A percentile compares a stretch with the other conserved stretches of the same genome.
phyloP scores from a whole-genome alignment of 2,888 invertebrate genomes.

The Helobdella robusta region DNA sequence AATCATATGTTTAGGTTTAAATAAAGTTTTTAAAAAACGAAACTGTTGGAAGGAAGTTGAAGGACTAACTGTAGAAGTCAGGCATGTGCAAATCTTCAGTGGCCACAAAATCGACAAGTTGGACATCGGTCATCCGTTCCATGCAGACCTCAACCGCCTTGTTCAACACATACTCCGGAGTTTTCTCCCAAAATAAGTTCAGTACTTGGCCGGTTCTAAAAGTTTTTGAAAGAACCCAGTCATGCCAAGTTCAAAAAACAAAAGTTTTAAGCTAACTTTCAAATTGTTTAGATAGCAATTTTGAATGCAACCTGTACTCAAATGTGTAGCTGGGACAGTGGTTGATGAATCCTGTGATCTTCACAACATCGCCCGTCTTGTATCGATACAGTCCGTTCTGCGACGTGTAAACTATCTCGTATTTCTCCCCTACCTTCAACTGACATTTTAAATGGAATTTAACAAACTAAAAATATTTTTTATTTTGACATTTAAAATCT shows the following conservation, averaged over 20 bases:
- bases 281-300: neutral
- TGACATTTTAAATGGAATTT: slow-evolving; percentile 17
- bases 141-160: slow-evolving; percentile 36
- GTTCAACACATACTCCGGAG: slow-evolving; percentile 44
- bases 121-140: neutral
- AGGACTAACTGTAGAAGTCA: neutral
- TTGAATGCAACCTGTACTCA: slow-evolving; percentile 42
- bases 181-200: slow-evolving; percentile 48
- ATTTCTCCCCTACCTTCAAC: slow-evolving; percentile 31
- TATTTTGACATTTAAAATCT: neutral
- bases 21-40: no score
- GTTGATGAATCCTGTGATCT: slow-evolving; percentile 39
- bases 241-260: neutral
- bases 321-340: slow-evolving; percentile 46
- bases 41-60: no score
- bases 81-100: slow-evolving; percentile 32
- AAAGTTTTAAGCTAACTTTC: neutral
- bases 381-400: slow-evolving; percentile 35
- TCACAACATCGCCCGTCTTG: slow-evolving; percentile 36
- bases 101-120: slow-evolving; percentile 32
- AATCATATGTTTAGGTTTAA: no score
- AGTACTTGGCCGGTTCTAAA: slow-evolving; percentile 43
- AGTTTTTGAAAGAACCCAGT: neutral
- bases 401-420: slow-evolving; percentile 36
- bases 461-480: neutral